Evolutionary conservation across 2,888 invertebrate species (phyloP).

Genomic region (Bombyx huttoni): DNA sequence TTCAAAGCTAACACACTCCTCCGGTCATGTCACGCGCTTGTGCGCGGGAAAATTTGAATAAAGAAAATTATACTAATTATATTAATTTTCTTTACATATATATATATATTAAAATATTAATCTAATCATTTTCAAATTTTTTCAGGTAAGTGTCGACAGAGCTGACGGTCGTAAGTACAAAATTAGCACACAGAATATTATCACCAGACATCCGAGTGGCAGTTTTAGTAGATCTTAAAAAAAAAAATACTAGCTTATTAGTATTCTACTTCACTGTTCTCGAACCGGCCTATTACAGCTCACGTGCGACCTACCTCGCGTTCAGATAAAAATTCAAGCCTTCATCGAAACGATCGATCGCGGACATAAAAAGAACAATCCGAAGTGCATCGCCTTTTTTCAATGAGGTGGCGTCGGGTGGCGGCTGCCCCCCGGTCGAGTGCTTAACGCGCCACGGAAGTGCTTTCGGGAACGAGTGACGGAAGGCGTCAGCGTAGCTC

Average conservation of each 20-base stretch:
- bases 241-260: no score
- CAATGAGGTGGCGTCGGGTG: slow-evolving; percentile 45
- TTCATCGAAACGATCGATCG: slow-evolving; percentile 68
- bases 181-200: no score
- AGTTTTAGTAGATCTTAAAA: no score
- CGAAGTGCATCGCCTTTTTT: slow-evolving; percentile 70
- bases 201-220: no score
- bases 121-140: slow-evolving; percentile 6
- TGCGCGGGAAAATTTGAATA: no score
- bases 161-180: no score
- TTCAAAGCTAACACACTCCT: no score
- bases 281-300: slow-evolving; percentile 42
- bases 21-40: no score
- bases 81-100: no score
- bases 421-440: slow-evolving; percentile 31
- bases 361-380: slow-evolving; percentile 70
- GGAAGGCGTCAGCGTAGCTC: slow-evolving; percentile 43
- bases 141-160: slow-evolving; percentile 17
- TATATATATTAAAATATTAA: no score
- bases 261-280: slow-evolving; percentile 4
- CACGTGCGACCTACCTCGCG: slow-evolving; percentile 55
- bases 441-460: slow-evolving; percentile 54
- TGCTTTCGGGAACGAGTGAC: slow-evolving; percentile 55
- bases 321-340: slow-evolving; percentile 64
- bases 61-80: no score